Evolutionary conservation across 2,113 vertebrate genomes (phyloP), one percentile per base, ranked within the genome.

Genomic region (Psophia crepitans): DNA sequence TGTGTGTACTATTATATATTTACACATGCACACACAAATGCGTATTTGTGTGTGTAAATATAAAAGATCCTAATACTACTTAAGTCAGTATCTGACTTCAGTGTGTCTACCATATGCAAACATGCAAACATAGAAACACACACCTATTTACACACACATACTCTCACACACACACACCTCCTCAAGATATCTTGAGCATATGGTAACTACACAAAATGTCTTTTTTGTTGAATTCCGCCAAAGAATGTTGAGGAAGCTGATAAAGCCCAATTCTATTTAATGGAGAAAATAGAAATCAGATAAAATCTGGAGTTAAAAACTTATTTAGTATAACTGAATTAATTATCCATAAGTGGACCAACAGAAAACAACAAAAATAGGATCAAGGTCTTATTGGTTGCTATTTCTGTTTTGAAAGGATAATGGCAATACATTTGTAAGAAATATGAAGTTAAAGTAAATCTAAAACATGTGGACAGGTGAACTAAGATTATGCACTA

Each of bases 1-100:
- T 33, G 2, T 8, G 3, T 30, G 10, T 39, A 30, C 6, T 44
- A 7, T 41, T 56, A 24, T 30, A 3, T 35, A 23, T n/a, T 81
- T 65, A 70, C 2, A 49, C 7, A 56, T 18, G 11, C 11, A 18
- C 7, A 37, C 5, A 56, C 7, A 79, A 41, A 69, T 14, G 53
- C 0, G 0, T 22, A 23, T 51, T 41, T 60, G 14, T 46, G 17
- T 37, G 12, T 9, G 2, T 43, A 27, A 48, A 37, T 35, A 35
- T 21, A 35, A 48, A 81, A 48, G 3, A 37, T 49, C 46, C 10
- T 64, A 16, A 44, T 30, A 49, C 8, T 86, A 53, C 15, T 57
- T 35, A 41, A 26, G 3, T 71, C 48, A 54, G 18, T 17, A 53
- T 39, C 17, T 33, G 21, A 49, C 11, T 76, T 60, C 19, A 44